A percentile compares a stretch with the other conserved stretches of the same genome.
Evolutionary conservation across 2,113 vertebrate genomes (phyloP).

Genomic region (Aegypius monachus): DNA sequence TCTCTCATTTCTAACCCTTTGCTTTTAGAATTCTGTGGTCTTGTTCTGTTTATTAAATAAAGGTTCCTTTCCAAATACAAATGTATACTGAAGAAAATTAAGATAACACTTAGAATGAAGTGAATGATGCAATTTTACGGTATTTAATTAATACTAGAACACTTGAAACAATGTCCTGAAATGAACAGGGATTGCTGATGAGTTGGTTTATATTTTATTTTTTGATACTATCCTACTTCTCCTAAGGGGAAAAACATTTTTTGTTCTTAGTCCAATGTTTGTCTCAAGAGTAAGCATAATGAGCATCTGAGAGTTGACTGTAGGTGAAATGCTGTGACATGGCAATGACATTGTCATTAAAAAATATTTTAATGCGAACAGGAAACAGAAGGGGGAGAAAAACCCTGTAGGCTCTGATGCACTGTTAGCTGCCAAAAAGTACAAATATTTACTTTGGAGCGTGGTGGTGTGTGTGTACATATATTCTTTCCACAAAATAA

Average conservation of each 20-base stretch:
- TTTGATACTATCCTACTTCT: background rate
- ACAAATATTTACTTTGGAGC: background rate
- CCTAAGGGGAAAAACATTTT: background rate
- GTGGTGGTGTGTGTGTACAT: background rate
- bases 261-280: background rate
- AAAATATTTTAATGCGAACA: conserved; percentile 57
- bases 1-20: background rate
- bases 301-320: conserved; percentile 19
- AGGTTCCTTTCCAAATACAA: background rate
- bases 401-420: background rate
- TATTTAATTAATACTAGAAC: background rate
- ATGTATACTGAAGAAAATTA: background rate
- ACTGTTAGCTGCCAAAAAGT: background rate
- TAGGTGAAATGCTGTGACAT: conserved; percentile 46
- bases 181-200: background rate
- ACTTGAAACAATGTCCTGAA: background rate
- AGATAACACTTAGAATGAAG: background rate
- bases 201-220: background rate
- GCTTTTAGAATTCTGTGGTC: background rate
- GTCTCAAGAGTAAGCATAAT: conserved; percentile 16
- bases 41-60: background rate
- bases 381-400: background rate
- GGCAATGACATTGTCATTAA: conserved; percentile 50
- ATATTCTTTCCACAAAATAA: background rate
- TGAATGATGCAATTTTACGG: background rate